Conservation (phyloP, 1,140 invertebrate species). For the Linepithema humile region DNA sequence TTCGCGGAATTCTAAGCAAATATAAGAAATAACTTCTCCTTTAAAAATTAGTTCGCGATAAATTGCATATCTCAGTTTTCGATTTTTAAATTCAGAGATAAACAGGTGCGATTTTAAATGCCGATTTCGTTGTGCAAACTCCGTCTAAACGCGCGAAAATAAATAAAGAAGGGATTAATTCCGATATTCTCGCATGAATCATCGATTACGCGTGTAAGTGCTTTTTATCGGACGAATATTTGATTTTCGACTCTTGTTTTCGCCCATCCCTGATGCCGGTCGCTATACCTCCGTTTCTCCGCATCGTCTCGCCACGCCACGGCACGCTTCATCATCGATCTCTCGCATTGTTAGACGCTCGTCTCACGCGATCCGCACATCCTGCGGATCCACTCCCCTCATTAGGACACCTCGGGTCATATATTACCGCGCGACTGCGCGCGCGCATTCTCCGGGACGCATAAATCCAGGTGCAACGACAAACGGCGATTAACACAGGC, state of each 20-base stretch:
- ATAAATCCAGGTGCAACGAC: conserved; percentile 62
- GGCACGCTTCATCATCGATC: conserved; percentile 76
- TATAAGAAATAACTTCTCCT: no score
- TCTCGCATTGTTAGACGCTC: conserved; percentile 71
- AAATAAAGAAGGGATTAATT: background rate
- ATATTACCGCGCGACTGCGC: conserved; percentile 49
- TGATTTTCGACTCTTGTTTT: conserved; percentile 63
- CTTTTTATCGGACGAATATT: conserved; percentile 18
- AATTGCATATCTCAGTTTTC: background rate
- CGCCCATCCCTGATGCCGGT: conserved; percentile 35
- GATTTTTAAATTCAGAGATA: no score
- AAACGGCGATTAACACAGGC: conserved; percentile 59
- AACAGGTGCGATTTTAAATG: background rate
- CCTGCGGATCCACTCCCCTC: conserved; percentile 69
- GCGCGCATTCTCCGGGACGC: conserved; percentile 43
- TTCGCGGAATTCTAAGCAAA: no score
- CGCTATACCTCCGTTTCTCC: conserved; percentile 27
- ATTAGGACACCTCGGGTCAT: conserved; percentile 65
- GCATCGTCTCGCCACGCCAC: conserved; percentile 28
- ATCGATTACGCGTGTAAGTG: background rate
- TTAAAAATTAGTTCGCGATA: no score
- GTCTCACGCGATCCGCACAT: conserved; percentile 72
- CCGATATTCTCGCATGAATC: background rate
- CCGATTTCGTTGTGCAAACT: background rate
- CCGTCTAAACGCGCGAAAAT: background rate